phyloP scores from a whole-genome alignment of 2,888 invertebrate species.

The Chydorus sphaericus region DNA sequence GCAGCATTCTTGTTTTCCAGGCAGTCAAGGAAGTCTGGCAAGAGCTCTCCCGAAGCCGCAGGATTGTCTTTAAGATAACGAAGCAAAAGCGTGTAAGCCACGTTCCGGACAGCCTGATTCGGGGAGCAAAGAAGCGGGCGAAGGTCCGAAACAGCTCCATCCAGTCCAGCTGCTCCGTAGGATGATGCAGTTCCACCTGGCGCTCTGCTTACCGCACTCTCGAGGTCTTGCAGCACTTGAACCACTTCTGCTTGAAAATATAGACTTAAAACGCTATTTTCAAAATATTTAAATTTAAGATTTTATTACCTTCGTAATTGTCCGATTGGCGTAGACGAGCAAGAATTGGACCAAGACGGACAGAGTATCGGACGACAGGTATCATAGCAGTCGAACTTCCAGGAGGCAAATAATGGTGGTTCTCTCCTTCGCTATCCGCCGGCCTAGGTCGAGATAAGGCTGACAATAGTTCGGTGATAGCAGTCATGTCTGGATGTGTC shows the following conservation, averaged over 20 bases:
- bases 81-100: slow-evolving; percentile 56
- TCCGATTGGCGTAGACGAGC: slow-evolving; percentile 26
- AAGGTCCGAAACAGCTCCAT: slow-evolving; percentile 43
- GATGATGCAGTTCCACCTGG: too few species aligned
- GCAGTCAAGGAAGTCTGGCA: slow-evolving; percentile 65
- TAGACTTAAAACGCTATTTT: not conserved
- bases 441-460: slow-evolving; percentile 5
- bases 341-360: slow-evolving; percentile 24
- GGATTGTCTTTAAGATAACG: slow-evolving; percentile 54
- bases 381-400: too few species aligned
- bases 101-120: slow-evolving; percentile 45
- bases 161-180: slow-evolving; percentile 49
- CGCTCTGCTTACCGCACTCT: slow-evolving; percentile 51
- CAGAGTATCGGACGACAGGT: not conserved
- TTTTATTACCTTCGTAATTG: slow-evolving; percentile 21
- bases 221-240: slow-evolving; percentile 53
- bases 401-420: not conserved
- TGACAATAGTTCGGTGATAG: slow-evolving; percentile 1
- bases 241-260: slow-evolving; percentile 37
- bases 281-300: slow-evolving; percentile 18
- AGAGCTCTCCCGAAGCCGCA: slow-evolving; percentile 40
- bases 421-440: not conserved
- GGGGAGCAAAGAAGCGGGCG: slow-evolving; percentile 41
- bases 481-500: slow-evolving; percentile 34
- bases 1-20: slow-evolving; percentile 64